A percentile compares a stretch with the other conserved stretches of the same genome.
phyloP scores from a whole-genome alignment of 2,113 vertebrate species.

The Gorsachius goisagi region DNA sequence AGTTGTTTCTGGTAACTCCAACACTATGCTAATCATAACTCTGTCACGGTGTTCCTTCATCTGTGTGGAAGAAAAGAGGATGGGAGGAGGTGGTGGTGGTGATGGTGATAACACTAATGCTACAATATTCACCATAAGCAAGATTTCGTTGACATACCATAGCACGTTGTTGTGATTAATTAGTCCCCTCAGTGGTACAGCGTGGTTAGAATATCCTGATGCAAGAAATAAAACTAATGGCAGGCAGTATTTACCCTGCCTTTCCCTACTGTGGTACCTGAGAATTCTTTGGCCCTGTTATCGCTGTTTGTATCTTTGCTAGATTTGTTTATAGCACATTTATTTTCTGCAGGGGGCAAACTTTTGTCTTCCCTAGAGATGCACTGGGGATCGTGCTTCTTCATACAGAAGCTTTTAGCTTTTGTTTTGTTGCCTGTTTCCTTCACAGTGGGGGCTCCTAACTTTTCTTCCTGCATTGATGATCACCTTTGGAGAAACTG shows the following conservation, averaged over 20 bases:
- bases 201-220: background rate
- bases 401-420: background rate
- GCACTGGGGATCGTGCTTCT: background rate
- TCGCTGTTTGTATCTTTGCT: background rate
- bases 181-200: background rate
- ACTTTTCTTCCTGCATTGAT: background rate
- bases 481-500: background rate
- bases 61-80: background rate
- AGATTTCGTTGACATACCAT: background rate
- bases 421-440: background rate
- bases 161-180: background rate
- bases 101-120: background rate
- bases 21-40: slow-evolving; percentile 32
- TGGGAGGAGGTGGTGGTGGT: background rate
- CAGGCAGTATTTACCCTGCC: background rate
- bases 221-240: background rate
- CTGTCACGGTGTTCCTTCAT: background rate
- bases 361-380: background rate
- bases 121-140: background rate
- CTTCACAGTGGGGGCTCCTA: background rate
- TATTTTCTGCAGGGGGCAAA: background rate
- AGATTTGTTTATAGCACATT: background rate
- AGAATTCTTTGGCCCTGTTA: background rate
- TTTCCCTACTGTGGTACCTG: background rate
- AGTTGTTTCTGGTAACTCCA: slow-evolving; percentile 48